Conservation (phyloP, 1,140 invertebrate species). For the Conus ventricosus region DNA sequence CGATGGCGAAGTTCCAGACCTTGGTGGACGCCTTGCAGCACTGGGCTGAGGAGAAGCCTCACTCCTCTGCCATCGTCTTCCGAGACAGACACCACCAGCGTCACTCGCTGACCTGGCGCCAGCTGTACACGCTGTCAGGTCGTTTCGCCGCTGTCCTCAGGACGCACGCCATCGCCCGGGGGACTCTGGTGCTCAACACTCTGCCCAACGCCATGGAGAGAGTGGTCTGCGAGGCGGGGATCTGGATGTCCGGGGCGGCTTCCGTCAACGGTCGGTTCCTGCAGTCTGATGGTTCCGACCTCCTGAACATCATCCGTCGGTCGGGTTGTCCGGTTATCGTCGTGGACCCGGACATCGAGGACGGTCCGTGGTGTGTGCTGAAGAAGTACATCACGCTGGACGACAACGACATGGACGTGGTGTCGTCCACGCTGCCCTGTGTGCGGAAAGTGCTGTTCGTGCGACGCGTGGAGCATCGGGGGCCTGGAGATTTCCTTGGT, state of each 20-base stretch:
- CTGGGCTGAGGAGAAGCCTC: background rate
- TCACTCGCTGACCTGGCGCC: background rate
- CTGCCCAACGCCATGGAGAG: slow-evolving; percentile 26
- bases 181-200: slow-evolving; percentile 15
- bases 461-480: background rate
- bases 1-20: background rate
- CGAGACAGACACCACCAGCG: background rate
- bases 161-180: background rate
- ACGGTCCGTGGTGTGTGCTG: slow-evolving; percentile 10
- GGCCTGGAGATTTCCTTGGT: background rate
- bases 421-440: background rate
- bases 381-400: background rate
- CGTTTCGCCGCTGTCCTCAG: slow-evolving; percentile 9
- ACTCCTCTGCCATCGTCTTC: slow-evolving; percentile 1
- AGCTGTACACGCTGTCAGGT: background rate
- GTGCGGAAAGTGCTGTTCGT: background rate
- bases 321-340: background rate
- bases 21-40: background rate
- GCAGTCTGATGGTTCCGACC: slow-evolving; percentile 25
- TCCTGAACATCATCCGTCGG: background rate
- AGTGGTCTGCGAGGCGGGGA: background rate
- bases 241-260: slow-evolving; percentile 14
- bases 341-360: background rate
- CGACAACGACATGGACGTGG: background rate
- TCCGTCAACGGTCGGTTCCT: slow-evolving; percentile 17